Conservation (phyloP, 2,797 vertebrate species). For the Avahi laniger region DNA sequence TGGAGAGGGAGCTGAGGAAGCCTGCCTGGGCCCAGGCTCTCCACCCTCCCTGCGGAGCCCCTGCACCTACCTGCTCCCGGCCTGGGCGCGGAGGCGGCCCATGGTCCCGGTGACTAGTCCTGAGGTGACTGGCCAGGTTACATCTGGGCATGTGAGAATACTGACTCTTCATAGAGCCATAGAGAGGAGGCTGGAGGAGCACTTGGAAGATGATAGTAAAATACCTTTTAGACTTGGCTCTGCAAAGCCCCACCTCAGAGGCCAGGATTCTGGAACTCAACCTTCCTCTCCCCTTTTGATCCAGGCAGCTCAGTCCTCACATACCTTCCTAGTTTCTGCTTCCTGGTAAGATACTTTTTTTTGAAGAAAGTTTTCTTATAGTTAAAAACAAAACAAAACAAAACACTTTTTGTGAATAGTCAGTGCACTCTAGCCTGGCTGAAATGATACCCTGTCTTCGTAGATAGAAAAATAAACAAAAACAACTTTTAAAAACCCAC, state of each 20-base stretch:
- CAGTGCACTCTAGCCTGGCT: not conserved
- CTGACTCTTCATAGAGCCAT: not conserved
- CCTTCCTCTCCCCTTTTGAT: not conserved
- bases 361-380: slow-evolving; percentile 7
- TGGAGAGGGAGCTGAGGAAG: not conserved
- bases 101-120: not conserved
- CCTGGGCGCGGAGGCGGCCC: not conserved
- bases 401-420: not conserved
- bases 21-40: not conserved
- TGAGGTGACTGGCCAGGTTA: not conserved
- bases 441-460: not conserved
- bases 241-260: not conserved
- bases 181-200: not conserved
- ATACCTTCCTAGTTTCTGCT: not conserved
- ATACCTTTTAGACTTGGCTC: not conserved
- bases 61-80: not conserved
- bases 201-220: not conserved
- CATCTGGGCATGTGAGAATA: not conserved
- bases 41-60: not conserved
- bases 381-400: not conserved
- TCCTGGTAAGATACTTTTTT: not conserved
- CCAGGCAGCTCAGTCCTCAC: not conserved
- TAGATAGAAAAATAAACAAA: not conserved
- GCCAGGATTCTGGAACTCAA: not conserved
- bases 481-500: not conserved